Evolutionary conservation across 2,797 vertebrate species (phyloP), one percentile per base, ranked within the genome.

Genomic region (Chelon auratus): DNA sequence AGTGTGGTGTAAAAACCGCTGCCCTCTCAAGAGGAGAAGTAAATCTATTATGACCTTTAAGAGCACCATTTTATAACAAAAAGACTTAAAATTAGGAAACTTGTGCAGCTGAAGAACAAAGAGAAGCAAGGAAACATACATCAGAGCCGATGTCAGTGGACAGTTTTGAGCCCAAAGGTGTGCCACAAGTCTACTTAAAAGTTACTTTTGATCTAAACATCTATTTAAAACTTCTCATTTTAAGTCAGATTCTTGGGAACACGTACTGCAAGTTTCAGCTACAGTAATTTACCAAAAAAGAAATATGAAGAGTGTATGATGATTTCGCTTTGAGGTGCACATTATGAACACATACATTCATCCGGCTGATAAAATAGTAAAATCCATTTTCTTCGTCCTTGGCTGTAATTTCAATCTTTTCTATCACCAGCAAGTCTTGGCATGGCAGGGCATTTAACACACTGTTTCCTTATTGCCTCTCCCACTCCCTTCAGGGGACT

Each of bases 1-100:
- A 84, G 62, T 48, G 42, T 75, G 50, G 69, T 76, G 63, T 77
- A 43, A 88, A 85, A 90, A 74, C 40, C 61, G 36, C 18, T 68
- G 42, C 40, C 62, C 36, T 60, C 54, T 64, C 33, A 52, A 64
- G 62, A 54, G 22, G 20, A 53, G 53, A 72, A 53, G 22, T 37
- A 57, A 47, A 77, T 78, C 59, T 53, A 66, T 71, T 42, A 24
- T 45, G 57, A 75, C 61, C 64, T 79, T n/a, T 47, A 40, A 68
- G 18, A 26, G 59, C 18, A 61, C 17, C 13, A 62, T 75, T 77
- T 36, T 40, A 36, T n/a, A 37, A 56, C 14, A 52, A 39, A 43
- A 45, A 17, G 10, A 4, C 39, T 30, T 24, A 24, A 47, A 68
- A 56, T 40, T 17, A 24, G 42, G 10, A 61, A 65, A 50, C 12